A percentile compares a stretch with the other conserved stretches of the same genome.
phyloP scores from a whole-genome alignment of 1,140 invertebrate species.

The Ips typographus region DNA sequence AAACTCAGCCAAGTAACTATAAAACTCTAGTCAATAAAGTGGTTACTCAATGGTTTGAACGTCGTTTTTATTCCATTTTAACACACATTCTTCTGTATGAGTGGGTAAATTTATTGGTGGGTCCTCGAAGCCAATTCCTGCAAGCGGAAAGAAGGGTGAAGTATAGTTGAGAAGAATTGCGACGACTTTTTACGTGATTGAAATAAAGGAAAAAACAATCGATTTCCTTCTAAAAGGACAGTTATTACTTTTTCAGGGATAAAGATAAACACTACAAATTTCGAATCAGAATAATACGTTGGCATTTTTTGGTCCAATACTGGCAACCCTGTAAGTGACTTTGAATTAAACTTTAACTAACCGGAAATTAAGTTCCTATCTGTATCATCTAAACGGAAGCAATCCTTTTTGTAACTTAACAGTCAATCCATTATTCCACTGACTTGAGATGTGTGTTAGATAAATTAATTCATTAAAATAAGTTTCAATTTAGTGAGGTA shows the following conservation, averaged over 20 bases:
- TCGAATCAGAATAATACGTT: no score
- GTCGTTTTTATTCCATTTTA: slow-evolving; percentile 20
- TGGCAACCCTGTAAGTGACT: not conserved
- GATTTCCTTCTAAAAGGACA: slow-evolving; percentile 19
- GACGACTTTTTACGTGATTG: slow-evolving; percentile 30
- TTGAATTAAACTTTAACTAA: slow-evolving; percentile 6
- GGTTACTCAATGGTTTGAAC: slow-evolving; percentile 13
- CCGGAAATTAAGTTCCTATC: slow-evolving; percentile 9
- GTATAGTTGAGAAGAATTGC: slow-evolving; percentile 29
- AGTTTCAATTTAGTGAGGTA: no score
- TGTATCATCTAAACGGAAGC: slow-evolving; percentile 5
- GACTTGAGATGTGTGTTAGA: slow-evolving; percentile 7
- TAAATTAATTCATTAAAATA: not conserved
- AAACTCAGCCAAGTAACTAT: not conserved
- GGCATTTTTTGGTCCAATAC: no score
- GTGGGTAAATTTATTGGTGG: slow-evolving; percentile 21
- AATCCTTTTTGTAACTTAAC: slow-evolving; percentile 16
- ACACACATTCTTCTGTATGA: slow-evolving; percentile 24
- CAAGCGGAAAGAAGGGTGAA: slow-evolving; percentile 23
- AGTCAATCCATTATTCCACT: slow-evolving; percentile 9
- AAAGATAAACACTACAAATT: not conserved
- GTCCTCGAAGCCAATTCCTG: slow-evolving; percentile 20
- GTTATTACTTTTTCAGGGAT: slow-evolving; percentile 24
- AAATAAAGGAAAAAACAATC: slow-evolving; percentile 28
- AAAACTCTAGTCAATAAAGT: slow-evolving; percentile 6